Conservation (phyloP, 2,113 vertebrate species). For the Anarhynchus alexandrinus region DNA sequence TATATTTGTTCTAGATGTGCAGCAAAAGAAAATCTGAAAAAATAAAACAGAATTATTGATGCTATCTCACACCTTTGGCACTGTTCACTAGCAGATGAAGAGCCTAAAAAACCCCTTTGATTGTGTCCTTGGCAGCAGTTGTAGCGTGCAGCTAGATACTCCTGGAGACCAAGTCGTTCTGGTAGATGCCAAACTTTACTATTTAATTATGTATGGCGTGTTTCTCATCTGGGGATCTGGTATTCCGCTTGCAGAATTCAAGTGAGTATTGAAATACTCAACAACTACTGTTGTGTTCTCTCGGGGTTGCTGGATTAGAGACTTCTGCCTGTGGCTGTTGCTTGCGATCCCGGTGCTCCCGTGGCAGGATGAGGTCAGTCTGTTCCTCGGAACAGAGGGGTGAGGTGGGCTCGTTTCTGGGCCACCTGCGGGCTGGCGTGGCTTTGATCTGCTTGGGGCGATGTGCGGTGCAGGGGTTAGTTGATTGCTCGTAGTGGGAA, state of each 20-base stretch:
- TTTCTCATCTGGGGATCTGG: neutral
- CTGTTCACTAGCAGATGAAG: neutral
- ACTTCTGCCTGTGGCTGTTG: neutral
- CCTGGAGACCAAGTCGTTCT: neutral
- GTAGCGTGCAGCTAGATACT: neutral
- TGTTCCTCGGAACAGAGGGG: accelerated
- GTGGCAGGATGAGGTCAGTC: accelerated
- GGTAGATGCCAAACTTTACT: neutral
- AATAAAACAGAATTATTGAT: neutral
- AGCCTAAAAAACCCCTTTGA: neutral
- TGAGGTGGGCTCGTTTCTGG: neutral
- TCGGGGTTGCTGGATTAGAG: neutral
- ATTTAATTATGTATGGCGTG: neutral
- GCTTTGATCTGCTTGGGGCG: accelerated
- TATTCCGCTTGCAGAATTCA: neutral
- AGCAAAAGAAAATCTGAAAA: neutral
- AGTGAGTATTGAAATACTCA: neutral
- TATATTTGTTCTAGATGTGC: neutral
- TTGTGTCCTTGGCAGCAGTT: neutral
- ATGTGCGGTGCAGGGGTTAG: neutral
- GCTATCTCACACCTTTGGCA: neutral
- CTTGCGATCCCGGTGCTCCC: accelerated
- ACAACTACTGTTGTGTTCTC: neutral
- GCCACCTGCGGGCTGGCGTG: neutral
- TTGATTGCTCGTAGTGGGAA: neutral